These are phyloP conservation scores for Drosophila melanogaster DNA, from an alignment of 1,140 invertebrate genomes.

Conservation along the genomic window Release_6_plus_ISO1_MT NT_033779.5:4349001-4349500, in stretches of 20 bases:
- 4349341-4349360: slow-evolving; percentile 28
- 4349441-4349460: slow-evolving; percentile 1
- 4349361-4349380: slow-evolving; percentile 27
- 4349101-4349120: slow-evolving; percentile 80
- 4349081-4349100: slow-evolving; percentile 62
- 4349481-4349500: background rate
- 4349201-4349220: slow-evolving; percentile 46
- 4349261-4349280: background rate
- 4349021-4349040: slow-evolving; percentile 49
- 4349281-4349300: slow-evolving; percentile 30
- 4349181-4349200: slow-evolving; percentile 53
- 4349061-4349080: slow-evolving; percentile 69
- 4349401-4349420: slow-evolving; percentile 14
- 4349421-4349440: slow-evolving; percentile 9
- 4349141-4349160: slow-evolving; percentile 26
- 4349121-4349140: slow-evolving; percentile 40
- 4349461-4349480: slow-evolving; percentile 4
- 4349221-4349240: slow-evolving; percentile 50
- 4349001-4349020: slow-evolving; percentile 20
- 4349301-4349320: slow-evolving; percentile 11
- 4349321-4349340: slow-evolving; percentile 23
- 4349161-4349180: slow-evolving; percentile 76
- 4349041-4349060: slow-evolving; percentile 53
- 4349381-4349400: slow-evolving; percentile 37
- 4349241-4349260: slow-evolving; percentile 34